phyloP scores from a whole-genome alignment of 2,888 invertebrate species.

The Pocota personata region DNA sequence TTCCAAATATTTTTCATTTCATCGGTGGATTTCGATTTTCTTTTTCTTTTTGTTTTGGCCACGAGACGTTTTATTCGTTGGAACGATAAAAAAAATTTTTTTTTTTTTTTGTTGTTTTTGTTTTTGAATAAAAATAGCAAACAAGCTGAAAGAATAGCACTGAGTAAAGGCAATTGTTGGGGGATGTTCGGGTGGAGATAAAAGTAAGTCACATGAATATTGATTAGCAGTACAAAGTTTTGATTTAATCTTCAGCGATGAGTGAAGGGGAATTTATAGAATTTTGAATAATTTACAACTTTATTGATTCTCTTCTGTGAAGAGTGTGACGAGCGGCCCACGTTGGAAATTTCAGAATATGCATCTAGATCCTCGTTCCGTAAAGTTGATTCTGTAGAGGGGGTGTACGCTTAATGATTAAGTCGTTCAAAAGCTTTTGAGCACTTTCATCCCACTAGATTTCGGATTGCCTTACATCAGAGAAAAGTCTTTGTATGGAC shows the following conservation, averaged over 20 bases:
- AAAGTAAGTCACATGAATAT: slow-evolving; percentile 25
- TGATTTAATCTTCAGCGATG: slow-evolving; percentile 6
- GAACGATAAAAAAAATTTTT: slow-evolving; percentile 18
- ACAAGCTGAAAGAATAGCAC: not conserved
- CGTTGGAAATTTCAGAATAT: no score
- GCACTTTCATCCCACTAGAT: no score
- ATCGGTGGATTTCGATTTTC: not conserved
- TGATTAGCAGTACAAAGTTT: slow-evolving; percentile 24
- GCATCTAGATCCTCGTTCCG: no score
- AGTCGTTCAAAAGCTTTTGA: no score
- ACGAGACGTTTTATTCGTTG: slow-evolving; percentile 12
- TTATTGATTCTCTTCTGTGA: not conserved
- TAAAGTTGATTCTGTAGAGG: no score
- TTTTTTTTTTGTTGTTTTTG: not conserved
- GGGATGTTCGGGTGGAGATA: not conserved
- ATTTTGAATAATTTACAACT: slow-evolving; percentile 10
- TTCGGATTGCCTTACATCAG: no score
- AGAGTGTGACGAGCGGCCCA: not conserved
- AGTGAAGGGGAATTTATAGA: slow-evolving; percentile 26
- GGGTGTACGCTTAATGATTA: no score
- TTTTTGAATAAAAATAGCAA: not conserved
- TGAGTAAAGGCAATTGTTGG: not conserved
- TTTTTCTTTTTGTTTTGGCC: slow-evolving; percentile 1
- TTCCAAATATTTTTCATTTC: slow-evolving; percentile 25
- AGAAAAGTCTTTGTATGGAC: no score